Base-by-base conservation (phyloP, 2,797 vertebrate genomes). In the Avahi laniger region DNA sequence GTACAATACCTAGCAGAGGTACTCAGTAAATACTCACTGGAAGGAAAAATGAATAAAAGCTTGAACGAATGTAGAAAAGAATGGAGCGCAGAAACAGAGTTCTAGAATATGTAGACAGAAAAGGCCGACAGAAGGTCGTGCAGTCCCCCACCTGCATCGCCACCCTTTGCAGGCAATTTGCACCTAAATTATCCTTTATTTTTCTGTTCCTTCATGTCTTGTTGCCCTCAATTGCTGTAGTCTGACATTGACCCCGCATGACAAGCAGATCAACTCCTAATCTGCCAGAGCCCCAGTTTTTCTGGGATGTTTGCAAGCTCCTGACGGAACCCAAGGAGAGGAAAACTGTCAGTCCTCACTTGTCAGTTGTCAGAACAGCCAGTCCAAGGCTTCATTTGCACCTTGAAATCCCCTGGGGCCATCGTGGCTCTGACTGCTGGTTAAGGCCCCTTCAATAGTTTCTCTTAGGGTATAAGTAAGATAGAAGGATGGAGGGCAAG, bases 401-500 rank as follows among this genome's bases (percentile, higher is more conserved):
- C 50, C 94, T 96, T 93, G 59, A 69, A 89, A 81, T 82, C 57
- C 81, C 97, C 90, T 22, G 26, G 41, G 91, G 96, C 87, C 92
- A 84, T 67, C 12, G 0, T 4, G 75, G 81, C 95, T 97, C 96
- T 97, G 98, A 98, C 98, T 90, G 96, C 96, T 93, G 96, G 65
- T 59, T 97, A 82, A 93, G 87, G 24, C 72, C 59, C 61, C 87
- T 92, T 75, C 54, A 72, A 0, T 46, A 57, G 70, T 80, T 94
- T 84, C 69, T 96, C 73, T 92, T 72, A 48, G 52, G 30, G 69
- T n/a, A 63, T 69, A 82, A 92, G 84, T 59, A 94, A 59, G 43
- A 26, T 26, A 48, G 35, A 57, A 79, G 26, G 57, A 20, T 59
- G 26, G 67, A 54, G 48, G n/a, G 11, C 9, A 50, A 75, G 22